Percentiles rank a stretch among this genome's conserved stretches.
Conservation (phyloP, 2,888 invertebrate genomes). For the Plagodis pulveraria region DNA sequence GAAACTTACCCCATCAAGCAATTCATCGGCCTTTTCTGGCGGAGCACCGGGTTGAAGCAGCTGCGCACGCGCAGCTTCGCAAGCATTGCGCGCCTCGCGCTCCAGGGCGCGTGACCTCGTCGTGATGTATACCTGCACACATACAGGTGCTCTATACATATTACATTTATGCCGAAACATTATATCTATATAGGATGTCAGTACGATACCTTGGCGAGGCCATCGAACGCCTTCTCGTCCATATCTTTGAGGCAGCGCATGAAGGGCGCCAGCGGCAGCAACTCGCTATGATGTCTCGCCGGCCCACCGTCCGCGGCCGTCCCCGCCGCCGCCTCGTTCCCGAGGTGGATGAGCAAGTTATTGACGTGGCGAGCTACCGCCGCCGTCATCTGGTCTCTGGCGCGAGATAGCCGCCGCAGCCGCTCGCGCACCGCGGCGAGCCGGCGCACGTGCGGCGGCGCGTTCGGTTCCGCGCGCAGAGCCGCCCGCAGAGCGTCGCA, state of each 20-base stretch:
- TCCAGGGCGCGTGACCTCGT: constrained; percentile 95
- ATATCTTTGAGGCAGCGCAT: constrained; percentile 96
- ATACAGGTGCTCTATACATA: too few relatives aligned
- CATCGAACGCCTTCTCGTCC: constrained; percentile 93
- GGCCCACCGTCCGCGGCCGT: constrained; percentile 70
- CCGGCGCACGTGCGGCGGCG: constrained; percentile 52
- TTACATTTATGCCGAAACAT: too few relatives aligned
- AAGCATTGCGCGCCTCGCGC: constrained; percentile 91
- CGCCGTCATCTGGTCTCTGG: constrained; percentile 81
- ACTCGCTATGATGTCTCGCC: constrained; percentile 94
- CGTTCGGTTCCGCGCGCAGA: constrained; percentile 44
- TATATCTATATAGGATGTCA: too few relatives aligned
- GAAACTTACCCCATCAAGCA: constrained; percentile 49
- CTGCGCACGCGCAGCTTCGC: constrained; percentile 89
- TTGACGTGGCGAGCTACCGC: constrained; percentile 95
- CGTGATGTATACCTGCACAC: constrained; percentile 87
- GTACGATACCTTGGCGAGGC: constrained; percentile 87
- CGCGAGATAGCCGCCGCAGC: constrained; percentile 61
- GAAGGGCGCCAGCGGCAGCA: constrained; percentile 94
- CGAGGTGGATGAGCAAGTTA: constrained; percentile 97
- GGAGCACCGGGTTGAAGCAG: constrained; percentile 47
- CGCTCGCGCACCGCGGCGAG: constrained; percentile 65
- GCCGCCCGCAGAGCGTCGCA: constrained; percentile 51
- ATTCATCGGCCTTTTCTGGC: constrained; percentile 40
- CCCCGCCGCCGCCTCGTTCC: constrained; percentile 77